Base-by-base conservation (phyloP, 2,113 vertebrate species). In the Syngnathus typhle region DNA sequence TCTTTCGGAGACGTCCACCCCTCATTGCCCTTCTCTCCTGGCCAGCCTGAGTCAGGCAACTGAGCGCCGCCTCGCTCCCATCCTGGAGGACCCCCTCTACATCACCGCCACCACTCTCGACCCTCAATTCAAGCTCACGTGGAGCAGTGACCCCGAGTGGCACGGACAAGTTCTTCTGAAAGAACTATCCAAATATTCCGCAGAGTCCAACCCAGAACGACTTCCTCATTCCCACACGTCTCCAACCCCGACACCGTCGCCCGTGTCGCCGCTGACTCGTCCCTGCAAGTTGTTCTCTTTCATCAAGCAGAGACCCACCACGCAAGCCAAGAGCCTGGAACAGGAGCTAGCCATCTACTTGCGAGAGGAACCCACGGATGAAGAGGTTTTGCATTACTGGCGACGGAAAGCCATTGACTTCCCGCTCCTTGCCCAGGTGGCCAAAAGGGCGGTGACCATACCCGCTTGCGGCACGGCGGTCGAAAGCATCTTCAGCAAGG, bases 71-170 rank as follows among this genome's bases (percentile, higher is more conserved):
- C 81, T 92, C 23, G 83, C 87, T 15, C 85, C 88, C 10, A 85
- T 92, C 51, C 79, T 92, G 68, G 89, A 91, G 47, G 89, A 92
- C 68, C 90, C 91, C 9, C 87, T 92, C 51, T 91, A 91, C 71
- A 76, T 92, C 63, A 89, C 87, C 10, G 91, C 90, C 72, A 91
- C 91, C 65, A 89, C 89, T 7, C 72, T 92, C 73, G 91, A 92
- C 76, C 91, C 91, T 11, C 91, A 92, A 85, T 92, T 92, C 73
- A 92, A 92, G 72, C 90, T 92, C n/a, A 89, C 91, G 2, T 92
- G 91, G 91, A 92, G 91, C 87, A 91, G 87, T 69, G 89, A 89
- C 77, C 84, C 85, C 0, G 91, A 92, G 60, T 91, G 90, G 90
- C 91, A 92, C 81, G 87, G 80, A 77, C 90, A 92, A 70, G 85